Evolutionary conservation across 2,113 vertebrate genomes (phyloP), one percentile per base, ranked within the genome.

Genomic region (Oreamnos americanus): DNA sequence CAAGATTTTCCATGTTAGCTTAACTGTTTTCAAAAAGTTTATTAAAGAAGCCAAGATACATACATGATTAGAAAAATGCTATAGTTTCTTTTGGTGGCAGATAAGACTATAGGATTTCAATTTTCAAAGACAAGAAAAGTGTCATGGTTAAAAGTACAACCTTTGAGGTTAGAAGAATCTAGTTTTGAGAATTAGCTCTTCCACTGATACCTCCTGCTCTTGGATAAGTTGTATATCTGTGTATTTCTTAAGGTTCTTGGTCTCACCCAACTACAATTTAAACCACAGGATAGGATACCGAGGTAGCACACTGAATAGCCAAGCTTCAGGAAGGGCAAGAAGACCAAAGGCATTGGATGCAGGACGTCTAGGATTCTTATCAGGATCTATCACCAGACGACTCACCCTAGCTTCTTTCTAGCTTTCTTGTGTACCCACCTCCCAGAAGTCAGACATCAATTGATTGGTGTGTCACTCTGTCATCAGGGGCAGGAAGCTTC

Each of bases 1-100:
- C 1, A 94, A 90, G 51, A 85, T 91, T 97, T 98, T 91, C 83
- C 90, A 88, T 91, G 51, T 95, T 98, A 96, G 82, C 47, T 79
- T 78, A 93, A 97, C 81, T 97, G 43, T 82, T 87, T 96, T 94
- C 67, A 78, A 90, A 91, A 96, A 93, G 36, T 78, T 58, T 79
- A 67, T 47, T 87, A 33, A 94, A 92, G 76, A 60, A 96, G 33
- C 53, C 71, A 91, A 93, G n/a, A 93, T 76, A 90, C 47, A 87
- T 76, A 83, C 39, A 91, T 93, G 87, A 84, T 84, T 53, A 74
- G 12, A 74, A 96, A 33, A 85, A 83, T 30, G 8, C 51, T 95
- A 4, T 84, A 55, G 87, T 97, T 87, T 96, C 39, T 83, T 96
- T 90, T 60, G 74, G 57, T 96, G 74, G 74, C 64, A 93, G 62